phyloP scores from a whole-genome alignment of 2,888 invertebrate genomes.

The Leptothorax acervorum region DNA sequence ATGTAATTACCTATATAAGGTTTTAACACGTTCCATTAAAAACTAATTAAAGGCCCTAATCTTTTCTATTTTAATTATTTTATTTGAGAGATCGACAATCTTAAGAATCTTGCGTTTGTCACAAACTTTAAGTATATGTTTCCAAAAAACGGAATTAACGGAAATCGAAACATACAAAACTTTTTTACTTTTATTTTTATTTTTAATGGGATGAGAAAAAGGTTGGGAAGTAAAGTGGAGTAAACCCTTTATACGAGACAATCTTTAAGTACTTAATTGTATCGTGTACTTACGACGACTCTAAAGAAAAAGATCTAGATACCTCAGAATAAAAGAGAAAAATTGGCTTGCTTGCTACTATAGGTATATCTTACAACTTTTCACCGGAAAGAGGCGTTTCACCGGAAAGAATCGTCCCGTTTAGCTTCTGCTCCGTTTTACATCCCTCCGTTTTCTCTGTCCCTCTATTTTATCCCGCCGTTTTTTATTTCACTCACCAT shows the following conservation, averaged over 20 bases:
- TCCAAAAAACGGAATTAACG: background rate
- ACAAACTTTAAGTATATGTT: background rate
- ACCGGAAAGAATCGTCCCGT: background rate
- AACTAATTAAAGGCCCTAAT: background rate
- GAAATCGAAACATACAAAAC: background rate
- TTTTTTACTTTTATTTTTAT: background rate
- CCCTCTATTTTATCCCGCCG: background rate
- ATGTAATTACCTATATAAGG: background rate
- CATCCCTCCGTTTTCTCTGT: background rate
- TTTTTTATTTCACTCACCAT: conserved; percentile 88
- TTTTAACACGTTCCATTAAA: background rate
- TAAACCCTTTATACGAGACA: background rate
- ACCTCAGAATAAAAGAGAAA: background rate
- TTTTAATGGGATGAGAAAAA: background rate
- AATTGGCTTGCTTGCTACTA: background rate
- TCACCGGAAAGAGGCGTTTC: background rate
- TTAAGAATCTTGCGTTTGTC: background rate
- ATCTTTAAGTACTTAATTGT: background rate
- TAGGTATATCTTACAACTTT: background rate
- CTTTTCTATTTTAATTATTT: background rate
- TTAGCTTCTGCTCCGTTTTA: background rate
- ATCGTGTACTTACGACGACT: background rate
- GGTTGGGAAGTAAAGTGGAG: background rate
- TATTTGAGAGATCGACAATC: background rate
- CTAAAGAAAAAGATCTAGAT: background rate